Conservation (phyloP, 2,888 invertebrate genomes). For the Dichetophora obliterata region DNA sequence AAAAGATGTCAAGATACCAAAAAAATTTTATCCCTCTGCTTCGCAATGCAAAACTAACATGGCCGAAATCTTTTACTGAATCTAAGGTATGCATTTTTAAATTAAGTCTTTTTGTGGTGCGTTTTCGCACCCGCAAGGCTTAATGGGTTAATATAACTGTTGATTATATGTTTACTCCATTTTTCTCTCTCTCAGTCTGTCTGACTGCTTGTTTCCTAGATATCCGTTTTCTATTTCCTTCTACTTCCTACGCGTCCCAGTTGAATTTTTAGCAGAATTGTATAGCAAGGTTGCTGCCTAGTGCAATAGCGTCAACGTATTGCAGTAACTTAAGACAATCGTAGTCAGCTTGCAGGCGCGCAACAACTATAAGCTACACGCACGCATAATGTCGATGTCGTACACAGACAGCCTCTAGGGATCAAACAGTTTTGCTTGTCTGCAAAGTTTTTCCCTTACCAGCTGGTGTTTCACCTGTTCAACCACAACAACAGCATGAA, state of each 20-base stretch:
- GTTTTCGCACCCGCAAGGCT: no score
- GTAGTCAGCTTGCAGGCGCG: not conserved
- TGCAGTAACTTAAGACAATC: not conserved
- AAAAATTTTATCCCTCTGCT: no score
- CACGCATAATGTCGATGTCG: slow-evolving; percentile 28
- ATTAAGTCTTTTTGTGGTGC: no score
- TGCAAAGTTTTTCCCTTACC: slow-evolving; percentile 51
- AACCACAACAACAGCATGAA: slow-evolving; percentile 8
- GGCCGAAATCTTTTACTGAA: no score
- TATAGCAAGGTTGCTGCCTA: not conserved
- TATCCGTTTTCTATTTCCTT: not conserved
- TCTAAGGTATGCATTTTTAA: no score
- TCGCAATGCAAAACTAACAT: no score
- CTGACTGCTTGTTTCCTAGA: not conserved
- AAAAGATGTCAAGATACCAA: no score
- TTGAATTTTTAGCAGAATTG: not conserved
- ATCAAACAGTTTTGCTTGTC: slow-evolving; percentile 50
- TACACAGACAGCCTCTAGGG: slow-evolving; percentile 46
- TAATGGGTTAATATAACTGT: slow-evolving; percentile 17
- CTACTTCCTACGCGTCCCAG: not conserved
- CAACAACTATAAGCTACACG: not conserved
- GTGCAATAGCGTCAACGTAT: not conserved
- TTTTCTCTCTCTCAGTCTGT: not conserved
- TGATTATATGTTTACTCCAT: no score
- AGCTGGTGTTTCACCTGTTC: not conserved